phyloP scores from a whole-genome alignment of 2,888 invertebrate species.

The Tetanocera ferruginea region DNA sequence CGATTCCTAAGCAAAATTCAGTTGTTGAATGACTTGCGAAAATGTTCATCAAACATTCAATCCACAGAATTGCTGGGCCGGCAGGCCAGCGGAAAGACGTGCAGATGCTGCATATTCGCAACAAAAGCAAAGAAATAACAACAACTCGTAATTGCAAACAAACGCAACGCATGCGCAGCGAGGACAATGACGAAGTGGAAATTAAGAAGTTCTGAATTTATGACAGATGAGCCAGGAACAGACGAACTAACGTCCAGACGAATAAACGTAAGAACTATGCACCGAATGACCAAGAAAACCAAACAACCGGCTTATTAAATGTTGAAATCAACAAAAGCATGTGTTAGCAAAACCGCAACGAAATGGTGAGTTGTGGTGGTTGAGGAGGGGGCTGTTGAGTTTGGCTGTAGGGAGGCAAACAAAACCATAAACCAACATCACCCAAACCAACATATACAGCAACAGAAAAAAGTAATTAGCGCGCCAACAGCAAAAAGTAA shows the following conservation, averaged over 20 bases:
- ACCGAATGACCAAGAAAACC: not conserved
- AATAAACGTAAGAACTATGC: not conserved
- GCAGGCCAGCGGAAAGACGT: not conserved
- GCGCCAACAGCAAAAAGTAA: too few relatives aligned
- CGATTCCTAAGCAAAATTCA: slow-evolving; percentile 48
- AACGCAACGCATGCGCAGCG: slow-evolving; percentile 55
- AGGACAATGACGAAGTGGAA: slow-evolving; percentile 65
- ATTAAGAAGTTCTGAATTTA: slow-evolving; percentile 64
- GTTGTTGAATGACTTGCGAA: slow-evolving; percentile 66
- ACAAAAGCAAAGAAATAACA: slow-evolving; percentile 16
- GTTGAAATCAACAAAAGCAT: not conserved
- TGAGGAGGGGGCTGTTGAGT: not conserved
- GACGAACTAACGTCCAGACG: slow-evolving; percentile 15
- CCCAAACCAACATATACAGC: slow-evolving; percentile 6
- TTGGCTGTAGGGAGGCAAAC: not conserved
- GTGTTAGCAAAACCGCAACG: too few relatives aligned
- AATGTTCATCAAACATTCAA: slow-evolving; percentile 54
- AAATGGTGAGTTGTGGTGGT: not conserved
- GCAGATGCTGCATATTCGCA: slow-evolving; percentile 41
- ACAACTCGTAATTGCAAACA: slow-evolving; percentile 40
- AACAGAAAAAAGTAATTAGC: slow-evolving; percentile 60
- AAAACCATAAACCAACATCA: slow-evolving; percentile 11
- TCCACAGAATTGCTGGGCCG: slow-evolving; percentile 26
- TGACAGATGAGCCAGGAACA: slow-evolving; percentile 66
- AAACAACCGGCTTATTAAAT: slow-evolving; percentile 33